Base-by-base conservation (phyloP, 2,113 vertebrate species). In the Reinhardtius hippoglossoides region DNA sequence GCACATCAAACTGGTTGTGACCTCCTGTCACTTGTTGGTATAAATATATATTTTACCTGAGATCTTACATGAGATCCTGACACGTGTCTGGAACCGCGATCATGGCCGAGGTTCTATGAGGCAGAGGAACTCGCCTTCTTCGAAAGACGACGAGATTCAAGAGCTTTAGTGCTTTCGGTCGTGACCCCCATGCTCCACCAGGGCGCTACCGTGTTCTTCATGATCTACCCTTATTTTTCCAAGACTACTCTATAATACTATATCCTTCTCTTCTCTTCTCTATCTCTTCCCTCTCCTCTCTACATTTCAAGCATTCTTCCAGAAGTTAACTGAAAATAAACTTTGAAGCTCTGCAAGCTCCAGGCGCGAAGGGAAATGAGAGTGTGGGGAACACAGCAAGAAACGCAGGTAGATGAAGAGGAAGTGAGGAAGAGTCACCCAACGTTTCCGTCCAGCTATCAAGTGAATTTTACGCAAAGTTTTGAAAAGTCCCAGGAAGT, bases 341-440 rank as follows among this genome's bases (percentile, higher is more conserved):
- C 88, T 95, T 94, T 92, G 90, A 93, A 95, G 94, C 89, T 85
- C 23, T 72, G 78, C 76, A 23, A 88, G 89, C 91, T 89, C 68
- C 76, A 82, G 91, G 90, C 90, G 68, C 0, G 48, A 63, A 73
- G 59, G 71, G 54, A 79, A 87, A 87, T 85, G 76, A 87, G 64
- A 80, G 76, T 24, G 62, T 31, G 58, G 55, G 64, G 27, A 86
- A 92, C 85, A 87, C 85, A 81, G 88, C 78, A 80, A 87, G 84
- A 87, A 83, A 77, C 80, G 82, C 73, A 67, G 52, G 71, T 5
- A 60, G 83, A 80, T 72, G 88, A 76, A 75, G 83, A 57, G 67
- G 65, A 50, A 60, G 74, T 48, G 74, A 67, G 72, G 67, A 76
- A 71, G 82, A 68, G 86, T 81, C 74, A 70, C 80, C 31, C 54